Evolutionary conservation across 2,888 invertebrate genomes (phyloP).

Genomic region (Phengaris alcon): DNA sequence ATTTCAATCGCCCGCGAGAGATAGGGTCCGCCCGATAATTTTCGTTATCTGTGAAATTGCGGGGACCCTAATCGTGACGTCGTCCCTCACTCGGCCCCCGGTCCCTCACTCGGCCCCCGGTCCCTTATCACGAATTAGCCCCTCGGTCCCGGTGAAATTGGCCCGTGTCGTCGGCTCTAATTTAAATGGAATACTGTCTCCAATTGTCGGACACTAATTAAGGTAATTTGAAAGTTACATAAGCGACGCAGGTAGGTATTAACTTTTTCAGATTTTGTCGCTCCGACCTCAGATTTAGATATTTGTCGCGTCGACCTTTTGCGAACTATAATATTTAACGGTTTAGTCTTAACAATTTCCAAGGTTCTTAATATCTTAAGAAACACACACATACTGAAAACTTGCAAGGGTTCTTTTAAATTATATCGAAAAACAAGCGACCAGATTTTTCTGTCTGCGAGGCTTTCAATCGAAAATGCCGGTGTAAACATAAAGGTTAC

Average conservation of each 20-base stretch:
- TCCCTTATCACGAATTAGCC: slow-evolving; percentile 72
- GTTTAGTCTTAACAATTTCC: neutral
- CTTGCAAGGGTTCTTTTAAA: neutral
- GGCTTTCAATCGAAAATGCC: slow-evolving; percentile 6
- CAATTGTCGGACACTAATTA: slow-evolving; percentile 70
- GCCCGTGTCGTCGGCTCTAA: slow-evolving; percentile 65
- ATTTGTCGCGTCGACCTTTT: neutral
- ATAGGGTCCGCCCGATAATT: slow-evolving; percentile 51
- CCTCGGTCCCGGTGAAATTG: slow-evolving; percentile 66
- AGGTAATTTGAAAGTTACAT: slow-evolving; percentile 66
- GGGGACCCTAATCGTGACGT: slow-evolving; percentile 52
- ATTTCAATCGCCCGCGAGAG: slow-evolving; percentile 16
- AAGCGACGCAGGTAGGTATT: slow-evolving; percentile 42
- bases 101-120: slow-evolving; percentile 67
- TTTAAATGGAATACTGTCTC: slow-evolving; percentile 65
- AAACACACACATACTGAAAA: neutral
- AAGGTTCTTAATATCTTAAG: neutral
- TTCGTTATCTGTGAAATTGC: slow-evolving; percentile 55
- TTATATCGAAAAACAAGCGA: neutral
- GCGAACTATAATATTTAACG: neutral
- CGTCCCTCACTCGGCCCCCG: slow-evolving; percentile 64
- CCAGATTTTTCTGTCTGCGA: slow-evolving; percentile 1
- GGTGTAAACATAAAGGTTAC: slow-evolving; percentile 17
- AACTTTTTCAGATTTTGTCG: neutral
- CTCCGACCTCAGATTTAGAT: neutral